These are phyloP conservation scores for Nomada hirtipes DNA, from an alignment of 2,888 invertebrate genomes.

Conservation along the genomic window DNA sequence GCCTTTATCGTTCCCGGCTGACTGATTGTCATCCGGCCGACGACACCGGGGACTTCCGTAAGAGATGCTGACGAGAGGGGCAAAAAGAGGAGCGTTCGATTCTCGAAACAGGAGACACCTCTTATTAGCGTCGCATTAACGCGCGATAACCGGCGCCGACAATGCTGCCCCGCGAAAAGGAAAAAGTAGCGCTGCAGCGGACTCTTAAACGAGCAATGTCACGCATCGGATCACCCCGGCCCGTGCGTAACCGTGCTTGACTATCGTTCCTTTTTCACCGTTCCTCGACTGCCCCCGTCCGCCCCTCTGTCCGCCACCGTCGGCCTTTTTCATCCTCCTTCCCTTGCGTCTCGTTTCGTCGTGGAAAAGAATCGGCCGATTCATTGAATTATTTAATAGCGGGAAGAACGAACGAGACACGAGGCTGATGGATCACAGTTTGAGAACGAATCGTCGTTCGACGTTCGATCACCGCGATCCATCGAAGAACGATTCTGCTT, in stretches of 20 bases:
- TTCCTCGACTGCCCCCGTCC: not conserved
- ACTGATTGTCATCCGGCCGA: slow-evolving; percentile 50
- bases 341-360: slow-evolving; percentile 32
- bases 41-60: slow-evolving; percentile 60
- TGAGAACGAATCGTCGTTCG: slow-evolving; percentile 57
- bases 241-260: slow-evolving; percentile 74
- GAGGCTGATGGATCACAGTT: slow-evolving; percentile 60
- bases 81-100: slow-evolving; percentile 35
- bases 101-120: slow-evolving; percentile 61
- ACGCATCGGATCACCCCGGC: slow-evolving; percentile 78
- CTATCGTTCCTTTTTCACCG: slow-evolving; percentile 70
- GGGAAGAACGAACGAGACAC: slow-evolving; percentile 39
- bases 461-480: slow-evolving; percentile 28
- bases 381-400: slow-evolving; percentile 78
- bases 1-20: slow-evolving; percentile 37
- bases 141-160: slow-evolving; percentile 66
- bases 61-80: slow-evolving; percentile 29
- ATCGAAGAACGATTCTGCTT: not conserved
- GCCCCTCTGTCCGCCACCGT: not conserved
- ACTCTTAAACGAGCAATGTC: slow-evolving; percentile 78
- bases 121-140: slow-evolving; percentile 68
- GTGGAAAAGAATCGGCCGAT: slow-evolving; percentile 63
- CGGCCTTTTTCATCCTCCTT: not conserved
- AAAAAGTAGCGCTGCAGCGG: slow-evolving; percentile 43
- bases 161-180: slow-evolving; percentile 46